Evolutionary conservation across 2,113 vertebrate genomes (phyloP), one percentile per base, ranked within the genome.

Genomic region (Embiotoca jacksoni): DNA sequence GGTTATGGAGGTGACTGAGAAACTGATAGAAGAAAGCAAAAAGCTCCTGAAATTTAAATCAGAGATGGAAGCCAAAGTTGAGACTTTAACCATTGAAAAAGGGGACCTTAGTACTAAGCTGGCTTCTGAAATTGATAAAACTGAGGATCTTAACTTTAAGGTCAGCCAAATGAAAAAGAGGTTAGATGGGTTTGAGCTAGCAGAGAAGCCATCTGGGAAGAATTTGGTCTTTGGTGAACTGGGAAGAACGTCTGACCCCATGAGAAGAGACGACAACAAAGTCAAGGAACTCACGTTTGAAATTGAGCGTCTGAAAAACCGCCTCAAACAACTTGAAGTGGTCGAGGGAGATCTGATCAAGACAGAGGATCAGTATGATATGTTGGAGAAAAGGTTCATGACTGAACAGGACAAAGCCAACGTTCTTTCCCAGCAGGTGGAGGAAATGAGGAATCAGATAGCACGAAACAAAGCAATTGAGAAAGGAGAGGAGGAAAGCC

Each of bases 21-120:
- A 98, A 86, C 78, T 99, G 63, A 99, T 99, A 67, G 97, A 99
- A 62, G 98, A 99, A 91, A 99, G 98, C 91, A 99, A 98, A 93
- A 99, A 95, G 86, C 93, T 97, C 71, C 89, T 99, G 16, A 99
- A 98, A 89, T 73, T 99, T 46, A 99, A 99, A 90, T 97, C 97
- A 0, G 98, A 99, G 91, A 98, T 98, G 97, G 98, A 98, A 89
- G 96, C 94, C 83, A 98, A 96, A 84, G 94, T 98, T 11, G 95
- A 95, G 61, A 84, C 60, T 75, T 90, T 99, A 83, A 95, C 93
- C 6, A 96, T 93, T 80, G 97, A 99, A 88, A 96, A 95, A 59
- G 95, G 95, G 32, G 96, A 97, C 32, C 89, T 99, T 69, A 93
- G 93, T 63, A 85, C 92, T 30, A 96, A 94, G 65, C 86, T 98